Conservation (phyloP, 2,797 vertebrate genomes). For the Parambassis ranga region DNA sequence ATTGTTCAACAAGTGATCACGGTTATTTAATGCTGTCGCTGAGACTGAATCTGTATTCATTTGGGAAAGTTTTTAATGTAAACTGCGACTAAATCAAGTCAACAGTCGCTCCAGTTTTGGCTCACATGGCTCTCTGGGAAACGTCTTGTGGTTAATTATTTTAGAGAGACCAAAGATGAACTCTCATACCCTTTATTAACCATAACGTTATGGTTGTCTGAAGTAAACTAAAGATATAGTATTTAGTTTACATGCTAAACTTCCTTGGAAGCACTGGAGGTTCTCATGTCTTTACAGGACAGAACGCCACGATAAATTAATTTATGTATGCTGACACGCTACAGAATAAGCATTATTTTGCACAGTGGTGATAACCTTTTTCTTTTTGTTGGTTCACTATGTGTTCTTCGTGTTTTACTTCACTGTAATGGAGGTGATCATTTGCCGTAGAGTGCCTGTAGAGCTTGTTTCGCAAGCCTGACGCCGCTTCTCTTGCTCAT, state of each 20-base stretch:
- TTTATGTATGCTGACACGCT: constrained; percentile 28
- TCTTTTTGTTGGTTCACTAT: constrained; percentile 6
- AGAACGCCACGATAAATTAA: too few species aligned
- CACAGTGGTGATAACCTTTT: constrained; percentile 50
- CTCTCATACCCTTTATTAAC: background rate
- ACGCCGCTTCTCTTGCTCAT: constrained; percentile 40
- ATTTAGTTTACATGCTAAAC: constrained; percentile 28
- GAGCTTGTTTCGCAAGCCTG: constrained; percentile 65
- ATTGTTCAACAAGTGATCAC: background rate
- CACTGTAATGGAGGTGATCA: background rate
- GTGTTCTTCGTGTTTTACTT: background rate
- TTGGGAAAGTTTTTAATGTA: background rate
- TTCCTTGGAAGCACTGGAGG: constrained; percentile 10
- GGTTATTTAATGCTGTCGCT: background rate
- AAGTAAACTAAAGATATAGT: background rate
- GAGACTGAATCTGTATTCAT: background rate
- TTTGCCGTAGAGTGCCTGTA: constrained; percentile 76
- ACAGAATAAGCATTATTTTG: constrained; percentile 56
- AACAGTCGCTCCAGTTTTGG: background rate
- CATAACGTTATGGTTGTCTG: background rate
- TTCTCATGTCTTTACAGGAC: background rate
- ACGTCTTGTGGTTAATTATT: background rate
- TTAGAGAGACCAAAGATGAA: constrained; percentile 21
- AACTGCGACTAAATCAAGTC: constrained; percentile 8
- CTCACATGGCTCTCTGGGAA: background rate